Percentiles rank a stretch among this genome's conserved stretches.
These are phyloP conservation scores for Irena cyanogastra DNA, from an alignment of 2,113 vertebrate species.

Conservation along the genomic window DNA sequence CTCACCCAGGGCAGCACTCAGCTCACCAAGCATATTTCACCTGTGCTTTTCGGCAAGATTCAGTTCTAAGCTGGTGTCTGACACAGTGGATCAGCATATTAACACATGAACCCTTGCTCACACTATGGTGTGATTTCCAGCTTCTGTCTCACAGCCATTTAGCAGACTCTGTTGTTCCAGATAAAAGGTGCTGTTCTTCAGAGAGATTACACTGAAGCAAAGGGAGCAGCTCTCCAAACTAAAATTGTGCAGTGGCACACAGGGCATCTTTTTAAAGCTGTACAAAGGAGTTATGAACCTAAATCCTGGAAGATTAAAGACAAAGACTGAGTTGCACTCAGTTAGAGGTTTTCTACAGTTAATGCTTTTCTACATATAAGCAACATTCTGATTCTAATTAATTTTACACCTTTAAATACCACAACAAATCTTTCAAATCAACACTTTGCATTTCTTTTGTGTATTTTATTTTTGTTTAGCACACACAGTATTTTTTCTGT, in stretches of 20 bases:
- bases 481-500: neutral
- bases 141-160: neutral
- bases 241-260: neutral
- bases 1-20: neutral
- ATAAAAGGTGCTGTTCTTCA: slow-evolving; percentile 23
- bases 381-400: neutral
- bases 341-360: too few species aligned
- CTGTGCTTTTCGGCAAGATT: neutral
- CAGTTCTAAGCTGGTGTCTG: neutral
- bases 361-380: neutral
- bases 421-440: neutral
- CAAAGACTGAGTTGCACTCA: neutral
- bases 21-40: neutral
- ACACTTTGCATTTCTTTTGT: neutral
- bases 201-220: neutral
- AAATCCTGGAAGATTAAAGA: neutral
- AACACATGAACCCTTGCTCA: neutral
- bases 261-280: neutral
- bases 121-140: neutral
- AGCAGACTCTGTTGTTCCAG: neutral
- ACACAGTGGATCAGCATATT: slow-evolving; percentile 21
- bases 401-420: neutral
- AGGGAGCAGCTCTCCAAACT: neutral
- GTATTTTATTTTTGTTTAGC: neutral
- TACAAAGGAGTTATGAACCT: neutral